These are phyloP conservation scores for Coptotermes formosanus DNA, from an alignment of 1,140 invertebrate genomes.

Conservation along the genomic window DNA sequence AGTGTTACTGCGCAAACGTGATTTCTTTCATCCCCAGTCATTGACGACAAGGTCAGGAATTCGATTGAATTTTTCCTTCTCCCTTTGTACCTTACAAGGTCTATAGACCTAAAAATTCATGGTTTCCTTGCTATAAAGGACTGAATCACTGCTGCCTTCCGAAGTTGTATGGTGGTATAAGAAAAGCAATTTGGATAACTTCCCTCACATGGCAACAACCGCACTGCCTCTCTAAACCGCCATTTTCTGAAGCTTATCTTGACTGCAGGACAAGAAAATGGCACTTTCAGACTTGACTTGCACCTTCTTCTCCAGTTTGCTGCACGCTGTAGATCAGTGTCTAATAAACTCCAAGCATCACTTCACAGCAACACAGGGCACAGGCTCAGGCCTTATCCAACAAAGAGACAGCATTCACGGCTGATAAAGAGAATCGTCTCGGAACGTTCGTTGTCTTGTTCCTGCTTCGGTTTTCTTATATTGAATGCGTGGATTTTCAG, in stretches of 20 bases:
- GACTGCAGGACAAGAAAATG: not conserved
- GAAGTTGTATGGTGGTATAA: not conserved
- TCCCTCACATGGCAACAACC: not conserved
- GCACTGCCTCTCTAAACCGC: not conserved
- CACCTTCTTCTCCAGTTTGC: not conserved
- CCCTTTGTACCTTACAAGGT: not conserved
- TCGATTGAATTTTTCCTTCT: not conserved
- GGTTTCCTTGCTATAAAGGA: not conserved
- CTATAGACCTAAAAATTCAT: not conserved
- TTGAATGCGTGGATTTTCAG: not conserved
- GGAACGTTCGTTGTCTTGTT: not conserved
- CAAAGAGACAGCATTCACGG: not conserved
- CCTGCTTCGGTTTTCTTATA: not conserved
- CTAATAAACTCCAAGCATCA: not conserved
- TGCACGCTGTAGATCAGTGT: not conserved
- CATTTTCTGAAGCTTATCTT: conserved; percentile 3
- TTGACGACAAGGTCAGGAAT: not conserved
- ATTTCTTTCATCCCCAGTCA: not conserved
- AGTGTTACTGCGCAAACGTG: not conserved
- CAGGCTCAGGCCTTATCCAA: not conserved
- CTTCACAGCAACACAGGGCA: not conserved
- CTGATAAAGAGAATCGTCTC: not conserved
- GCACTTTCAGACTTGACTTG: not conserved
- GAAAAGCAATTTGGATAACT: conserved; percentile 9
- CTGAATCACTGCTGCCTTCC: not conserved